Base-by-base conservation (phyloP, 2,888 invertebrate genomes). In the Rhodophaea formosa region DNA sequence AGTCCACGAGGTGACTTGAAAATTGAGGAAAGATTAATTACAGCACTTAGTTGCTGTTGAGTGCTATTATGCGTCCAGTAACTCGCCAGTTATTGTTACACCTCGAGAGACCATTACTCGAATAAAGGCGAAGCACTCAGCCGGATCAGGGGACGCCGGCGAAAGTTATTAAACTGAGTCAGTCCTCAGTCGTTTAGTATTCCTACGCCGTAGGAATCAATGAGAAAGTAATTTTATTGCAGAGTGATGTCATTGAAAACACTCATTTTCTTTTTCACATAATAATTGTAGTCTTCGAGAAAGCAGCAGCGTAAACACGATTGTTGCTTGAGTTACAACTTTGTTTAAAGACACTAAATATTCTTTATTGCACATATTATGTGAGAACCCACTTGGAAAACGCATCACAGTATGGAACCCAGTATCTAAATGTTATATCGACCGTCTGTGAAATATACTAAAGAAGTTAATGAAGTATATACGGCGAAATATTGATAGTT, bases 1-100 rank as follows among this genome's bases (percentile, higher is more conserved):
- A 71, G 74, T 79, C 74, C 78, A 79, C 76, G 78, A 69, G 71
- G 75, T 81, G 51, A 75, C 76, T 77, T 70, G 71, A 75, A 80
- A 76, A 78, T 78, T 75, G 70, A 72, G 74, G 69, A 68, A 66
- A 70, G 63, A 74, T 72, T 73, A 74, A 75, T 71, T 68, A 70
- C 63, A 61, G 49, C 43, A 56, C 42, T 56, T 56, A 39, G 2
- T 43, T 57, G 58, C 60, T 56, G 57, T 16, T 46, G 51, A 60
- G 49, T 59, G 55, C 47, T 61, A 59, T 53, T 39, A 59, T 46
- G 12, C 23, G 7, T n/a, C 32, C 15, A 49, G 12, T 35, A n/a
- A 3, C 23, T 2, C 2, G 23, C 5, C 35, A 51, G 53, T 56
- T 61, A 58, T 57, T 58, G 47, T 58, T 61, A 53, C 39, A 44